phyloP scores from a whole-genome alignment of 92 coral and sea anemone species.

The Bergia sp. region DNA sequence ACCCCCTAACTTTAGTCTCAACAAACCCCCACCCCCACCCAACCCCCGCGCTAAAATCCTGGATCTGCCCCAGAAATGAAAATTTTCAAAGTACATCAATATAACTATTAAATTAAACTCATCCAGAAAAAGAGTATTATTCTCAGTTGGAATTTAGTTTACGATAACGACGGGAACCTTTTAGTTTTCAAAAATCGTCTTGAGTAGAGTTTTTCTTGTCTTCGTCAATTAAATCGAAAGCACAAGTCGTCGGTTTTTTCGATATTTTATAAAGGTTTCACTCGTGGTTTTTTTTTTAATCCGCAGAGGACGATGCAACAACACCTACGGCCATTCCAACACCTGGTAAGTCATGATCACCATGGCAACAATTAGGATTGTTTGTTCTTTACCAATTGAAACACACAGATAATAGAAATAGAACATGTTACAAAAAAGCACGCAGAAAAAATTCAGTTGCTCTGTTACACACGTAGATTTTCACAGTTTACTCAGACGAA shows the following conservation, averaged over 20 bases:
- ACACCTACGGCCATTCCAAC: conserved; percentile 45
- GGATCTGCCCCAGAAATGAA: too few species aligned
- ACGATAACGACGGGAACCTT: too few species aligned
- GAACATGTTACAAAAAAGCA: neutral
- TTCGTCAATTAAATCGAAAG: neutral
- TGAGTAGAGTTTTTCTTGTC: neutral
- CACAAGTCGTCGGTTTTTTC: neutral
- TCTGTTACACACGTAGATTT: neutral
- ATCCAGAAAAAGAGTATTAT: too few species aligned
- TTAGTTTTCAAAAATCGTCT: too few species aligned
- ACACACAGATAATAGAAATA: neutral
- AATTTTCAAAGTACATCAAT: too few species aligned
- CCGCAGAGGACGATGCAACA: conserved; percentile 44
- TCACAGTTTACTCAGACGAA: neutral
- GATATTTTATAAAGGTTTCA: neutral
- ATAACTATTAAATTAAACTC: too few species aligned
- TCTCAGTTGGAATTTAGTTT: too few species aligned
- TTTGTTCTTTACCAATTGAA: neutral
- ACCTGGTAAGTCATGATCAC: conserved; percentile 21
- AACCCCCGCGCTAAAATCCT: too few species aligned
- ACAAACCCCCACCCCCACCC: too few species aligned
- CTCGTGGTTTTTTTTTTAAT: neutral
- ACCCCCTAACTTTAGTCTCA: too few species aligned
- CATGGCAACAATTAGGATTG: neutral
- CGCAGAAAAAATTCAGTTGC: neutral